phyloP scores from a whole-genome alignment of 92 coral and sea anemone genomes.

The Chrysogorgia sp. region DNA sequence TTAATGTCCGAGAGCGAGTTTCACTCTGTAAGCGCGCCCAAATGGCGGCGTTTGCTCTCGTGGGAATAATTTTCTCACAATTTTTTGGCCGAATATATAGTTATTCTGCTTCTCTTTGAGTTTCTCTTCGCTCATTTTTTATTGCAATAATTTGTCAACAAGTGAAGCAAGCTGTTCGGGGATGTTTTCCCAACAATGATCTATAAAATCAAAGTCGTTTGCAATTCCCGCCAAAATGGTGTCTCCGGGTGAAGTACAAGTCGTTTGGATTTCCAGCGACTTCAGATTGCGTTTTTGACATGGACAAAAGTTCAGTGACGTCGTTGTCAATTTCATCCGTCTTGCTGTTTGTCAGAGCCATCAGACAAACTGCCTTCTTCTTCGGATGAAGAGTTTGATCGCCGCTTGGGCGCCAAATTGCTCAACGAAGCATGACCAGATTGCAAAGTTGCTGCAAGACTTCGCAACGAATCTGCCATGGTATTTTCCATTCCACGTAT shows the following conservation, averaged over 20 bases:
- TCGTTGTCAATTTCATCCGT: constrained; percentile 1
- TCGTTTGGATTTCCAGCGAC: background rate
- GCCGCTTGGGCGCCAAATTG: constrained; percentile 15
- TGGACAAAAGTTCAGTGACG: background rate
- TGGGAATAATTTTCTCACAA: constrained; percentile 15
- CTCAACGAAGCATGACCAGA: background rate
- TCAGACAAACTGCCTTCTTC: constrained; percentile 3
- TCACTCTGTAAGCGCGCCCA: constrained; percentile 13
- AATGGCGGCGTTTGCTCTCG: constrained; percentile 20
- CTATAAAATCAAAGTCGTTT: constrained; percentile 12
- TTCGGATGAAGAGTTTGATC: background rate
- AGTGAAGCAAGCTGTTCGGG: constrained; percentile 15
- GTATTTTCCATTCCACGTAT: no score
- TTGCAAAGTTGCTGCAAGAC: no score
- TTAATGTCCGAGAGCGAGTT: constrained; percentile 9
- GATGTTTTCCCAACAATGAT: background rate
- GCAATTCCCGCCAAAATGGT: constrained; percentile 26
- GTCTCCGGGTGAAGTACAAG: constrained; percentile 12
- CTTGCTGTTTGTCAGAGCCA: constrained; percentile 5
- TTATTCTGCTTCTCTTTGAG: no score
- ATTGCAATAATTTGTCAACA: no score
- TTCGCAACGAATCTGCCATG: no score
- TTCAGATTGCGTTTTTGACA: background rate
- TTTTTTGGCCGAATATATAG: constrained; percentile 11
- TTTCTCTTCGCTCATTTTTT: no score